Evolutionary conservation across 2,888 invertebrate species (phyloP).

Genomic region (Fragum fragum): DNA sequence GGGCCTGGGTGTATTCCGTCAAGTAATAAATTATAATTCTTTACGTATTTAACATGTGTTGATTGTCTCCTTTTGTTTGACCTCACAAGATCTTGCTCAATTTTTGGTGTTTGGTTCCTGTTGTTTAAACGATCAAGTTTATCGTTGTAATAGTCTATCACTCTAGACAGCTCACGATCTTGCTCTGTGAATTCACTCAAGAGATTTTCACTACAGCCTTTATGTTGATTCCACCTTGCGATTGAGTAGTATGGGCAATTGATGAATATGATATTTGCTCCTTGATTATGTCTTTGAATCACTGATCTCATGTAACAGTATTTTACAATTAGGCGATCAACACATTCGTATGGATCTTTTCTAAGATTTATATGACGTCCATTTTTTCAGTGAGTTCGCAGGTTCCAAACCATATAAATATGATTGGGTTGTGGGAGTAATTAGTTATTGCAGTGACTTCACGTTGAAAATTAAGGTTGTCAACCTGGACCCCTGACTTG

Average conservation of each 20-base stretch:
- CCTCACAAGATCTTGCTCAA: not conserved
- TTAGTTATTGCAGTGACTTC: not conserved
- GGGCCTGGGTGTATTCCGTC: not conserved
- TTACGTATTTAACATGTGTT: not conserved
- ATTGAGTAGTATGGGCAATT: slow-evolving; percentile 22
- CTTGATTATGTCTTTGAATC: slow-evolving; percentile 4
- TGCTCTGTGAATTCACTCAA: not conserved
- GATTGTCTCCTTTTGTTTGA: not conserved
- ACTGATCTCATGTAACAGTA: slow-evolving; percentile 5
- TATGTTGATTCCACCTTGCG: not conserved
- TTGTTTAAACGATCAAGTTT: not conserved
- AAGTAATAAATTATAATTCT: not conserved
- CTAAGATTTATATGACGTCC: not conserved
- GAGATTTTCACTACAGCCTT: not conserved
- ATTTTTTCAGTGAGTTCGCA: not conserved
- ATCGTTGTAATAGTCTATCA: not conserved
- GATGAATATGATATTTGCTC: not conserved
- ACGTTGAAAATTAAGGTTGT: not conserved
- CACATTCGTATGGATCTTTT: not conserved
- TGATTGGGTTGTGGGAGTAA: not conserved
- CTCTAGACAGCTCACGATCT: not conserved
- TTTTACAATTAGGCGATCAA: slow-evolving; percentile 4
- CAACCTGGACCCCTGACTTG: not conserved
- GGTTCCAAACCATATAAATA: slow-evolving; percentile 12
- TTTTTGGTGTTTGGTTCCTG: not conserved